These are phyloP conservation scores for Todiramphus chloris DNA, from an alignment of 2,113 vertebrate species.

Conservation along the genomic window DNA sequence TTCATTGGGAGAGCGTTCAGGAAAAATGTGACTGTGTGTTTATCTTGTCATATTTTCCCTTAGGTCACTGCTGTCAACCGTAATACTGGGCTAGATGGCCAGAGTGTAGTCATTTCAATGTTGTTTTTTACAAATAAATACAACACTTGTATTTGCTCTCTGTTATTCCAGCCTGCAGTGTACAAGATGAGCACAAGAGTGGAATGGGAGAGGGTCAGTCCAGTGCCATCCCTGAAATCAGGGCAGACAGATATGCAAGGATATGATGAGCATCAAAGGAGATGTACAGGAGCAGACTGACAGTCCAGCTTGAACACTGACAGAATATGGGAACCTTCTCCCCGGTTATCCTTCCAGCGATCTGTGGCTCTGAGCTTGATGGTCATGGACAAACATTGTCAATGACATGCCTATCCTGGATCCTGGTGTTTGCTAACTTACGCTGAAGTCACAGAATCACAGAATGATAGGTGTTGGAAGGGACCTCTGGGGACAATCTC, in stretches of 20 bases:
- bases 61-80: background rate
- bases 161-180: background rate
- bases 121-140: background rate
- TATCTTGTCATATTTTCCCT: slow-evolving; percentile 55
- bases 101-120: background rate
- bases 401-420: background rate
- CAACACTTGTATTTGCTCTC: background rate
- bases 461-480: no score
- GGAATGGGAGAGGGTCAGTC: background rate
- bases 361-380: background rate
- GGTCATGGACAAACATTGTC: background rate
- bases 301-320: background rate
- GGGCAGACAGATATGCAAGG: background rate
- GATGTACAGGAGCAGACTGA: background rate
- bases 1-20: slow-evolving; percentile 29
- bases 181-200: background rate
- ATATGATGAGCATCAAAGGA: background rate
- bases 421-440: background rate
- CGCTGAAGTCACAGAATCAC: background rate
- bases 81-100: background rate
- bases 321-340: background rate
- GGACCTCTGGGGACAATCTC: no score
- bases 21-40: slow-evolving; percentile 49
- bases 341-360: background rate
- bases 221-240: background rate